Evolutionary conservation across 2,113 vertebrate genomes (phyloP).

Genomic region (Eubucco bourcierii): DNA sequence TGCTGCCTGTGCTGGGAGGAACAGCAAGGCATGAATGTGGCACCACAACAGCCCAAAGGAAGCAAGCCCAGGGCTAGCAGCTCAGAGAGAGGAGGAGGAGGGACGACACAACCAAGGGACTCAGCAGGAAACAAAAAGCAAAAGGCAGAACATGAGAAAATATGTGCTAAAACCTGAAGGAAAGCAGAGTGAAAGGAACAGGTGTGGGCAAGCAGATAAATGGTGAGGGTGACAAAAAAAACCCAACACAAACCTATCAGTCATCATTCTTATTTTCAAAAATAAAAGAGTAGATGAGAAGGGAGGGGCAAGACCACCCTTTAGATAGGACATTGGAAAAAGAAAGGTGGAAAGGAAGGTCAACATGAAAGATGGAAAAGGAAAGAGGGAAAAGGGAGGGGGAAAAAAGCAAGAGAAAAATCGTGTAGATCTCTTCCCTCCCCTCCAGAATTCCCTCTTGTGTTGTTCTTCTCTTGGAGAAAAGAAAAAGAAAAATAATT

Average conservation of each 20-base stretch:
- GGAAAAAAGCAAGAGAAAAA: neutral
- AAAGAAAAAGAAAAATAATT: neutral
- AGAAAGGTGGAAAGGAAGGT: conserved; percentile 26
- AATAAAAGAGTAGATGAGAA: conserved; percentile 45
- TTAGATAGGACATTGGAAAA: neutral
- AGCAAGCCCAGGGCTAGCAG: neutral
- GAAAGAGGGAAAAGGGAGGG: neutral
- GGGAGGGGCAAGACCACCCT: neutral
- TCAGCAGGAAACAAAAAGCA: neutral
- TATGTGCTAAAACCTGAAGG: conserved; percentile 39
- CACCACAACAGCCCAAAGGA: neutral
- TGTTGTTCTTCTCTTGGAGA: neutral
- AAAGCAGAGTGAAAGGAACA: conserved; percentile 52
- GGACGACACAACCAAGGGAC: neutral
- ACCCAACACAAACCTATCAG: neutral
- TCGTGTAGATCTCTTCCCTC: neutral
- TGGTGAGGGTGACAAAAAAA: neutral
- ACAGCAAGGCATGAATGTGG: accelerated
- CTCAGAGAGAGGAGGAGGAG: neutral
- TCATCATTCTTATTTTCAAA: conserved; percentile 42
- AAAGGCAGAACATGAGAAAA: conserved; percentile 26
- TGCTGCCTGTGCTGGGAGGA: neutral
- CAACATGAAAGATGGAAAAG: conserved; percentile 9
- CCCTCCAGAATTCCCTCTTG: neutral
- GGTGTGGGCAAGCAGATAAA: conserved; percentile 45